Conservation (phyloP, 2,888 invertebrate genomes). For the Euproctis similis region DNA sequence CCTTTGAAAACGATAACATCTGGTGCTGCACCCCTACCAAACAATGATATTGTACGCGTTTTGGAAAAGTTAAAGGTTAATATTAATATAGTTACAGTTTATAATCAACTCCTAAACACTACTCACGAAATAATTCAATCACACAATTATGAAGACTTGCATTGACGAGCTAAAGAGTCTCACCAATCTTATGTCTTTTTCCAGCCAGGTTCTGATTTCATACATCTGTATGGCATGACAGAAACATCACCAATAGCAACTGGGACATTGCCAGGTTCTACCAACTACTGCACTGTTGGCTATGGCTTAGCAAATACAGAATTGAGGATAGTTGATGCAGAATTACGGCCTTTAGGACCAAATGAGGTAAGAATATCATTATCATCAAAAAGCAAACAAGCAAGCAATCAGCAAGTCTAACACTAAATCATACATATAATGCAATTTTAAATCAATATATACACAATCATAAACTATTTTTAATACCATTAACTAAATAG, state of each 20-base stretch:
- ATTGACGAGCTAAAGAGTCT: not conserved
- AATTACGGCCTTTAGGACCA: constrained; percentile 56
- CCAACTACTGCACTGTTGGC: constrained; percentile 63
- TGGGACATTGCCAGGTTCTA: constrained; percentile 36
- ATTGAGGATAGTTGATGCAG: constrained; percentile 68
- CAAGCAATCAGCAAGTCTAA: too few relatives aligned
- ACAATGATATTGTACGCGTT: constrained; percentile 68
- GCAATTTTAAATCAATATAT: too few relatives aligned
- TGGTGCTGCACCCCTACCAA: constrained; percentile 82
- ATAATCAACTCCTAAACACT: too few relatives aligned
- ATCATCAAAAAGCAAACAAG: too few relatives aligned
- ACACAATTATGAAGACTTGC: too few relatives aligned
- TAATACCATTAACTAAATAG: too few relatives aligned
- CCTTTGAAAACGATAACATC: constrained; percentile 65
- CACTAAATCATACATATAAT: too few relatives aligned
- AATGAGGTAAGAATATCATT: constrained; percentile 44
- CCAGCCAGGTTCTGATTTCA: constrained; percentile 31
- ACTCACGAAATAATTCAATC: not conserved
- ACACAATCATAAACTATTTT: too few relatives aligned
- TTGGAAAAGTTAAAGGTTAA: constrained; percentile 58
- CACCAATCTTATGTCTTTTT: constrained; percentile 15
- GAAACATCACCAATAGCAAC: constrained; percentile 79
- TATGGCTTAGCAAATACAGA: constrained; percentile 77
- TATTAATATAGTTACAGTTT: too few relatives aligned
- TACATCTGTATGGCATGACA: constrained; percentile 80